Evolutionary conservation across 1,140 invertebrate species (phyloP).

Genomic region (Drosophila yakuba): DNA sequence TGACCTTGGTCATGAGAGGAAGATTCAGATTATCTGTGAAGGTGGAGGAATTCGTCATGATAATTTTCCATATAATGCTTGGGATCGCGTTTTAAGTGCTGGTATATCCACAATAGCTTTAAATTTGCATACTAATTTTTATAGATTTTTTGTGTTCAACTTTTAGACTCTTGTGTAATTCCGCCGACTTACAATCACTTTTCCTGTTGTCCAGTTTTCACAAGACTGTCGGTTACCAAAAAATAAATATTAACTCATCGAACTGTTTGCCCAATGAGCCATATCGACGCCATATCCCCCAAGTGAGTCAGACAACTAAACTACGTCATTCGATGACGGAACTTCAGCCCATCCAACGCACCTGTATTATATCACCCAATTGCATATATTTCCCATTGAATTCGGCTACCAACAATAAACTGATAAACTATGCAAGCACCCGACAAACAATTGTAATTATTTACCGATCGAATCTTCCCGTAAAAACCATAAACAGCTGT

Average conservation of each 20-base stretch:
- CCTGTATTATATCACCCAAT: constrained; percentile 48
- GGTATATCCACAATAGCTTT: not conserved
- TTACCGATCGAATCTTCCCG: constrained; percentile 38
- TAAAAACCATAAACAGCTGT: not conserved
- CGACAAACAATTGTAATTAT: constrained; percentile 57
- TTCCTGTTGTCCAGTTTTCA: constrained; percentile 13
- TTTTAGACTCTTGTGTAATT: too few relatives aligned
- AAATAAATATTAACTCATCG: constrained; percentile 38
- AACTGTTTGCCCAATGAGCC: constrained; percentile 47
- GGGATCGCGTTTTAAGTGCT: not conserved
- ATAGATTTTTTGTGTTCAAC: not conserved
- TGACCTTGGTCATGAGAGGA: constrained; percentile 28
- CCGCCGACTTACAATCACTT: not conserved
- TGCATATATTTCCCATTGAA: constrained; percentile 26
- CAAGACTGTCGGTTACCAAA: constrained; percentile 10
- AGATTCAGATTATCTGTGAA: constrained; percentile 16
- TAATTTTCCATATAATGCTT: not conserved
- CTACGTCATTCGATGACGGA: constrained; percentile 45
- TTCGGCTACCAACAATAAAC: constrained; percentile 13
- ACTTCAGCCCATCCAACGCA: constrained; percentile 7
- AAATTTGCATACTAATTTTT: constrained; percentile 3
- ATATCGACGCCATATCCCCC: constrained; percentile 13
- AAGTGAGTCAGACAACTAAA: constrained; percentile 19
- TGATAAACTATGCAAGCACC: not conserved
- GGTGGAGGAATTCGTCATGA: constrained; percentile 19